phyloP scores from a whole-genome alignment of 2,797 vertebrate genomes.

The Alexandromys oeconomus region DNA sequence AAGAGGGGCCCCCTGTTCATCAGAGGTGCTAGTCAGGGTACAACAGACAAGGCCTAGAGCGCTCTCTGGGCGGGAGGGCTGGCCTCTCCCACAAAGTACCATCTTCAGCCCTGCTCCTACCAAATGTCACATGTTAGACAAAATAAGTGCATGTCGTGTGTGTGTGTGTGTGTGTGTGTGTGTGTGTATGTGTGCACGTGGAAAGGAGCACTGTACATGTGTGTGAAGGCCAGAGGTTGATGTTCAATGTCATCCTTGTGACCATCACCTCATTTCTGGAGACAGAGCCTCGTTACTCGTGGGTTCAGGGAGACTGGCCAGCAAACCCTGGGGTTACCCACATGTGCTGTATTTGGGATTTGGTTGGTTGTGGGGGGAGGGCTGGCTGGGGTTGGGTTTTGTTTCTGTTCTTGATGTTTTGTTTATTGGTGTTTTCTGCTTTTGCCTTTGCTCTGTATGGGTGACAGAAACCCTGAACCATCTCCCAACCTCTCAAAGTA shows the following conservation, averaged over 20 bases:
- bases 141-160: background rate
- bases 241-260: background rate
- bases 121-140: too few species aligned
- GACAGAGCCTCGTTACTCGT: background rate
- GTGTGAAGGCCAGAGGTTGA: background rate
- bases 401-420: background rate
- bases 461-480: background rate
- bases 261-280: background rate
- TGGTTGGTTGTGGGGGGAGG: background rate
- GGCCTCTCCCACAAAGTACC: background rate
- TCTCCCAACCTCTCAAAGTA: background rate
- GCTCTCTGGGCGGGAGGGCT: background rate
- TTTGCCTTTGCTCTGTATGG: background rate
- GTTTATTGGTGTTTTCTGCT: background rate
- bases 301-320: background rate
- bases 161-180: too few species aligned
- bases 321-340: background rate
- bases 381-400: background rate
- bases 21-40: background rate
- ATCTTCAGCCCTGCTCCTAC: background rate
- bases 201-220: fast-evolving
- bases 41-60: background rate
- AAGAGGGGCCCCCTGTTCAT: fast-evolving
- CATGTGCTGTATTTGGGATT: background rate
- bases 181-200: too few species aligned